A percentile compares a stretch with the other conserved stretches of the same genome.
Evolutionary conservation across 2,888 invertebrate species (phyloP).

Genomic region (Hedya salicella): DNA sequence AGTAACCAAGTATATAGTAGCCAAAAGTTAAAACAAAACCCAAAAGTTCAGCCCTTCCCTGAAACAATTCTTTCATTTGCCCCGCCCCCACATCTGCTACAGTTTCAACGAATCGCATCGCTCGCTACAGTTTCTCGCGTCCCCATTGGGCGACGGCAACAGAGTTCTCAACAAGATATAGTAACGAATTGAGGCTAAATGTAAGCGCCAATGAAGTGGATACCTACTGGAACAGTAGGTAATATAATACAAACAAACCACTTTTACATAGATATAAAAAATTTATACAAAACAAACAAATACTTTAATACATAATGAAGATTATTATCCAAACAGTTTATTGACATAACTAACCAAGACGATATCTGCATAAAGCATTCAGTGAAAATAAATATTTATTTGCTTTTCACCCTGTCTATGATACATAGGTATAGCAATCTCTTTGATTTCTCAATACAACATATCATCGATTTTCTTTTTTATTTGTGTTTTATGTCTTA

Average conservation of each 20-base stretch:
- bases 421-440: no score
- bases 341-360: no score
- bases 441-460: no score
- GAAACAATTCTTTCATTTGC: constrained; percentile 38
- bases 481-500: no score
- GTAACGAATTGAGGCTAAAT: constrained; percentile 27
- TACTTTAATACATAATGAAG: no score
- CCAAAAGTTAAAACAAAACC: constrained; percentile 1
- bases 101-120: constrained; percentile 44
- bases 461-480: no score
- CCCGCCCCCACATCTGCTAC: constrained; percentile 43
- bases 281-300: no score
- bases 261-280: background rate
- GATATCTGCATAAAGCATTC: no score
- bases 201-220: constrained; percentile 28
- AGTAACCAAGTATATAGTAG: no score
- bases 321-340: no score
- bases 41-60: constrained; percentile 19
- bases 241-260: background rate
- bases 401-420: no score
- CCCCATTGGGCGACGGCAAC: constrained; percentile 48
- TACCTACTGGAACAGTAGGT: constrained; percentile 5
- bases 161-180: constrained; percentile 5
- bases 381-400: no score
- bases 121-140: constrained; percentile 50